These are phyloP conservation scores for Salarias fasciatus DNA, from an alignment of 2,797 vertebrate genomes.

Conservation along the genomic window DNA sequence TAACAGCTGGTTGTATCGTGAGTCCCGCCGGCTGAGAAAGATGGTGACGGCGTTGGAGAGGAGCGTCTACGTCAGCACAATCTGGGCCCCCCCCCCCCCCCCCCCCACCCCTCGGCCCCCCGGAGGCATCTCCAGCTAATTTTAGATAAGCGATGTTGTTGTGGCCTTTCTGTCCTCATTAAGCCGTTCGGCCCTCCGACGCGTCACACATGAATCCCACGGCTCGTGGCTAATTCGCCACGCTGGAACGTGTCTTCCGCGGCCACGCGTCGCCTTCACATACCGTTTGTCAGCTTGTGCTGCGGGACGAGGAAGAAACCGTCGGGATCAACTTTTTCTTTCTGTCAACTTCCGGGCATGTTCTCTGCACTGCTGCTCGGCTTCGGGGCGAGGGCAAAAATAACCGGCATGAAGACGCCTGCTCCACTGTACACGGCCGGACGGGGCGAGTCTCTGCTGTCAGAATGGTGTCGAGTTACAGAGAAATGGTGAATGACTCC, in stretches of 20 bases:
- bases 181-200: slow-evolving; percentile 42
- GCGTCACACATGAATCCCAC: slow-evolving; percentile 47
- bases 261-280: slow-evolving; percentile 22
- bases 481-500: no score
- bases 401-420: no score
- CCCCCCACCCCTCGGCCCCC: not conserved
- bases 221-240: slow-evolving; percentile 61
- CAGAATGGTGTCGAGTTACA: no score
- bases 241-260: slow-evolving; percentile 35
- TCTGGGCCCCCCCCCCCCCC: not conserved
- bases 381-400: not conserved
- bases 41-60: no score
- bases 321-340: slow-evolving; percentile 25
- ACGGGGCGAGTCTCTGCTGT: no score
- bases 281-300: slow-evolving; percentile 24
- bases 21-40: no score
- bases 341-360: not conserved
- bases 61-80: slow-evolving; percentile 45
- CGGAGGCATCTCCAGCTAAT: slow-evolving; percentile 58
- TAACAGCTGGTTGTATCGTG: no score
- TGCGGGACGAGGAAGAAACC: slow-evolving; percentile 16
- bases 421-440: no score
- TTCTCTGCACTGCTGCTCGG: not conserved
- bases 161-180: slow-evolving; percentile 62
- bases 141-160: slow-evolving; percentile 68